Evolutionary conservation across 2,888 invertebrate genomes (phyloP), one percentile per base, ranked within the genome.

Genomic region (Drosophila engyochracea): DNA sequence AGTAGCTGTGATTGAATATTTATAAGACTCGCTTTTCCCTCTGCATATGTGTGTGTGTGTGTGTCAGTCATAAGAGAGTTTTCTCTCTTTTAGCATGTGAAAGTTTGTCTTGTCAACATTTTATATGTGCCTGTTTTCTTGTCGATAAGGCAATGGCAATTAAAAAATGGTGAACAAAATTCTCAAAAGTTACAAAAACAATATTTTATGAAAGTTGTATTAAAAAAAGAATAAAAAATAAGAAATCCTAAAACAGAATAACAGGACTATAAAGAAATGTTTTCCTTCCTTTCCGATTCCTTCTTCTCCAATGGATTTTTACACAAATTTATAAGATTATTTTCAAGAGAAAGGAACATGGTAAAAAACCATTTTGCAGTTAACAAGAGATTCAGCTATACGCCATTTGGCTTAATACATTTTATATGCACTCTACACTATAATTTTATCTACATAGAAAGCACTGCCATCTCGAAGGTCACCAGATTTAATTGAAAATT

Each of bases 1-100:
- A 41, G 51, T 63, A 64, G 70, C 57, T 77, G 68, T 81, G 79
- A 86, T 86, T 86, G 89, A 86, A 86, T 86, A 86, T 86, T 85
- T 85, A 85, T 89, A 73, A 73, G 61, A 64, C 63, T 33, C 55
- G 25, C 35, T 58, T 31, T 9, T 31, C 31, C 31, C 31, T 31
- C 31, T 31, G 31, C 31, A 9, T 2, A 9, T 2, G 31, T 14
- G 6, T 14, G 22, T 51, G 19, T 28, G 19, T 12, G 22, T 51
- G 19, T 28, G 19, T 12, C 3, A 10, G n/a, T 16, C 16, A 22
- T n/a, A 31, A 55, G 70, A 31, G 59, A 61, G 61, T 54, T 51
- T 39, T 47, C 49, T 47, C 49, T 30, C 28, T 25, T 49, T 39
- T 25, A 16, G 61, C 30, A 44, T 25, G 25, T 10, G 22, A 59